A percentile compares a stretch with the other conserved stretches of the same genome.
These are phyloP conservation scores for Agonum fuliginosum DNA, from an alignment of 2,888 invertebrate species.

Conservation along the genomic window DNA sequence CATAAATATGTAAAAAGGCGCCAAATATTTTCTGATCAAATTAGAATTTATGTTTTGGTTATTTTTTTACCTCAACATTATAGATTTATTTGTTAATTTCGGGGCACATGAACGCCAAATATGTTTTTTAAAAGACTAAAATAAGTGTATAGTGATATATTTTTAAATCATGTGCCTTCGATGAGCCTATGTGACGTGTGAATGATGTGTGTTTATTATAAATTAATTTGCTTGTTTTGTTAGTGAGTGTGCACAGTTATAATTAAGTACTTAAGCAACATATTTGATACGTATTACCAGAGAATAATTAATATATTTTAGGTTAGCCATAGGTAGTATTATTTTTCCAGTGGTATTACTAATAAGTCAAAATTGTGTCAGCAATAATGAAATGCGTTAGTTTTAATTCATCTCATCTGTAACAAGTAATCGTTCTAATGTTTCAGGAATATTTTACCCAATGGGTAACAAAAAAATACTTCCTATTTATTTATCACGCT, in stretches of 20 bases:
- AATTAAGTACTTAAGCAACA: slow-evolving; percentile 39
- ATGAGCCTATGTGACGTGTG: slow-evolving; percentile 9
- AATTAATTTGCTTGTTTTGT: slow-evolving; percentile 33
- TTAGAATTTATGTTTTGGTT: slow-evolving; percentile 26
- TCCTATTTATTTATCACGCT: slow-evolving; percentile 43
- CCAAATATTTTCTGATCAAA: slow-evolving; percentile 53
- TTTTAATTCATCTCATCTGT: slow-evolving; percentile 46
- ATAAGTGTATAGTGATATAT: slow-evolving; percentile 35
- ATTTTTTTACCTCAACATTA: slow-evolving; percentile 28
- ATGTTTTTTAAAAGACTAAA: slow-evolving; percentile 40
- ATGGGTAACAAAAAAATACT: slow-evolving; percentile 41
- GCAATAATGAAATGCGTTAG: slow-evolving; percentile 32
- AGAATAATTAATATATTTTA: slow-evolving; percentile 40
- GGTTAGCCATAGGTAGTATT: slow-evolving; percentile 9
- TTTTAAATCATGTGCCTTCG: slow-evolving; percentile 42
- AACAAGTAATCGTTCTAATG: slow-evolving; percentile 44
- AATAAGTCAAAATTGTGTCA: slow-evolving; percentile 30
- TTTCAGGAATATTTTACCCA: slow-evolving; percentile 52
- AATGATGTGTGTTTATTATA: slow-evolving; percentile 36
- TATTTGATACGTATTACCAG: slow-evolving; percentile 42
- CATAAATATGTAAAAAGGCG: slow-evolving; percentile 44
- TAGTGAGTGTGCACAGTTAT: slow-evolving; percentile 26
- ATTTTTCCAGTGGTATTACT: slow-evolving; percentile 10
- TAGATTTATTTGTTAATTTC: slow-evolving; percentile 24
- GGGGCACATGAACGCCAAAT: slow-evolving; percentile 37